These are phyloP conservation scores for Andrena dorsata DNA, from an alignment of 2,888 invertebrate genomes.

Conservation along the genomic window DNA sequence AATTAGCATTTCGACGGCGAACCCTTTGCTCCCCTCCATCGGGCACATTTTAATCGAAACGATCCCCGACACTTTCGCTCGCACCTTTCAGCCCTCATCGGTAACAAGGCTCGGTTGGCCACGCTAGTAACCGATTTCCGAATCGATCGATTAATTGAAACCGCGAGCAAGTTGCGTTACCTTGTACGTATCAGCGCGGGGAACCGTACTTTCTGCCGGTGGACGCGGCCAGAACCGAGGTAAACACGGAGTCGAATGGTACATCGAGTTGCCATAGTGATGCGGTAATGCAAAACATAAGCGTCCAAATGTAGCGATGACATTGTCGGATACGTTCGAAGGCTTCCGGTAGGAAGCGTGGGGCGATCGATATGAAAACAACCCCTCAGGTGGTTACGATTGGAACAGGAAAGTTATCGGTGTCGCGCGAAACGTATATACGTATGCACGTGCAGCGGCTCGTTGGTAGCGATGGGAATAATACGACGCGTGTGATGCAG, in stretches of 20 bases:
- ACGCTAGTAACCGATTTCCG: slow-evolving; percentile 13
- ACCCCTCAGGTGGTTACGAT: slow-evolving; percentile 25
- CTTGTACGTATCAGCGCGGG: background rate
- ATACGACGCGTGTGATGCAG: no score
- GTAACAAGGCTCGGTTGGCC: no score
- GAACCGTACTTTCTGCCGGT: slow-evolving; percentile 18
- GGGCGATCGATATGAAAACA: slow-evolving; percentile 60
- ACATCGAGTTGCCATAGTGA: slow-evolving; percentile 76
- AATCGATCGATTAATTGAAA: slow-evolving; percentile 45
- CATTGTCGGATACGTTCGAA: slow-evolving; percentile 60
- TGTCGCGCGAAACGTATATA: background rate
- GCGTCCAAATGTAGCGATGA: slow-evolving; percentile 71
- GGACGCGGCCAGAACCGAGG: slow-evolving; percentile 11
- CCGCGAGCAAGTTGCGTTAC: slow-evolving; percentile 9
- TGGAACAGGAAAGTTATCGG: slow-evolving; percentile 40
- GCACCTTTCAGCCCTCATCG: background rate
- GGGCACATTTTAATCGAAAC: background rate
- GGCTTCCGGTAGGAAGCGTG: slow-evolving; percentile 31
- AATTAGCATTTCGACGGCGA: slow-evolving; percentile 14
- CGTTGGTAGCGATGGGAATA: background rate
- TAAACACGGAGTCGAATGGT: slow-evolving; percentile 41
- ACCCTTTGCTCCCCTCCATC: background rate
- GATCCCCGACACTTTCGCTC: background rate
- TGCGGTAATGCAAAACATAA: slow-evolving; percentile 67
- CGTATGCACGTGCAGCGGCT: background rate